Conservation (phyloP, 1,140 invertebrate genomes). For the Metaphire vulgaris region DNA sequence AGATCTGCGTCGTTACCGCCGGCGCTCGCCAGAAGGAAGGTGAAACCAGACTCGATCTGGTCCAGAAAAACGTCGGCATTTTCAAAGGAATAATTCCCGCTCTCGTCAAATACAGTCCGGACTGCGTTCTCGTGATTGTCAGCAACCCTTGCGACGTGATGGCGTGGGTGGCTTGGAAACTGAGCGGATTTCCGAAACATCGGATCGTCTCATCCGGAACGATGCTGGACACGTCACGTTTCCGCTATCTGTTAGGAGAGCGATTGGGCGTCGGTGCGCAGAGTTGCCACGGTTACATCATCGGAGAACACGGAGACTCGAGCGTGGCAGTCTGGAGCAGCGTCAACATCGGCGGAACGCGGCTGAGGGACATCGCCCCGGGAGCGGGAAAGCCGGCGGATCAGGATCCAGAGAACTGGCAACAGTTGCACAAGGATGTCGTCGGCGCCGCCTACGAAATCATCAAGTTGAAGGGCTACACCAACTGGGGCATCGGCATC, state of each 20-base stretch:
- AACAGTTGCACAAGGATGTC: slow-evolving; percentile 54
- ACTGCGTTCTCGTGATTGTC: slow-evolving; percentile 75
- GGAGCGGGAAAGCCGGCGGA: slow-evolving; percentile 61
- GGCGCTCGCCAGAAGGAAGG: slow-evolving; percentile 82
- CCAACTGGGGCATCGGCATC: slow-evolving; percentile 80
- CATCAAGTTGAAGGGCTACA: slow-evolving; percentile 83
- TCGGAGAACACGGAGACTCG: slow-evolving; percentile 76
- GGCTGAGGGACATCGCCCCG: slow-evolving; percentile 69
- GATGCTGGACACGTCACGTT: slow-evolving; percentile 80
- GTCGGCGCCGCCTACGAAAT: slow-evolving; percentile 70
- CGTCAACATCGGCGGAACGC: slow-evolving; percentile 80
- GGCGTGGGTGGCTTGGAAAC: slow-evolving; percentile 84
- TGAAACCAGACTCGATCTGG: slow-evolving; percentile 71
- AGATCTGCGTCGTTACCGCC: slow-evolving; percentile 77
- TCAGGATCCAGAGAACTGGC: slow-evolving; percentile 70
- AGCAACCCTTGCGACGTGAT: slow-evolving; percentile 82
- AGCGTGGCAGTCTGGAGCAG: slow-evolving; percentile 87
- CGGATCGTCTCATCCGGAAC: slow-evolving; percentile 83
- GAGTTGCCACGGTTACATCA: slow-evolving; percentile 80
- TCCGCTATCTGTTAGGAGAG: slow-evolving; percentile 79
- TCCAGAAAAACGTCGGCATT: slow-evolving; percentile 81
- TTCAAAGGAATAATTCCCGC: slow-evolving; percentile 66
- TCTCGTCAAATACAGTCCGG: slow-evolving; percentile 75
- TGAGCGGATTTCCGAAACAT: slow-evolving; percentile 77
- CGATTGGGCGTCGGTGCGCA: slow-evolving; percentile 69